Evolutionary conservation across 2,888 invertebrate species (phyloP), one percentile per base, ranked within the genome.

Genomic region (Adineta ricciae): DNA sequence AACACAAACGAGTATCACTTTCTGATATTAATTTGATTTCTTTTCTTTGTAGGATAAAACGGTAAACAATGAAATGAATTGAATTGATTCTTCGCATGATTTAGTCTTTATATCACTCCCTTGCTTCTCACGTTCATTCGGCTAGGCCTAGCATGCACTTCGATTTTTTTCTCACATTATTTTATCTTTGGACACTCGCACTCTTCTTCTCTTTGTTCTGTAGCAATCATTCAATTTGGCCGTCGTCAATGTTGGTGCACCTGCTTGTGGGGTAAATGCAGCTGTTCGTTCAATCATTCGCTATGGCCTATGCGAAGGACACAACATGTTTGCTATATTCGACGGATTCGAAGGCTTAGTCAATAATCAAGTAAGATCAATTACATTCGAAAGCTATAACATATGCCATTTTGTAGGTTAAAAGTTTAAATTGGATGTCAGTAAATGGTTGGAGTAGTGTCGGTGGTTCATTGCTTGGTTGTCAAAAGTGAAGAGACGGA

Each of bases 201-300:
- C n/a, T n/a, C n/a, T n/a, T n/a, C n/a, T n/a, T n/a, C n/a, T 38
- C 19, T 14, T 64, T 32, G 27, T 64, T 32, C 32, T 64, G 24
- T 83, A 85, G 41, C 83, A 73, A 32, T 86, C 84, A 41, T 85
- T 83, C n/a, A 87, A 84, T 56, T 91, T 97, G 87, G 98, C 94
- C 38, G 94, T 99, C 83, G 95, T 99, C 94, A 97, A 97, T 91
- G 94, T 98, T 87, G 99, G 99, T 86, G 97, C 99, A 36, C 99
- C 99, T 0, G 96, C 97, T 83, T 98, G 99, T 91, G 99, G 99
- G 86, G 97, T 99, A 96, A 99, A 99, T 91, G 97, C 99, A 9
- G 96, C 97, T 0, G 96, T 98, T 83, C 94, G 99, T 84, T 96
- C 98, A 8, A 98, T 98, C 91, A 97, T 98, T 14, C 93, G 98